These are phyloP conservation scores for Mongoloraphidia duomilia DNA, from an alignment of 2,888 invertebrate genomes.

Conservation along the genomic window DNA sequence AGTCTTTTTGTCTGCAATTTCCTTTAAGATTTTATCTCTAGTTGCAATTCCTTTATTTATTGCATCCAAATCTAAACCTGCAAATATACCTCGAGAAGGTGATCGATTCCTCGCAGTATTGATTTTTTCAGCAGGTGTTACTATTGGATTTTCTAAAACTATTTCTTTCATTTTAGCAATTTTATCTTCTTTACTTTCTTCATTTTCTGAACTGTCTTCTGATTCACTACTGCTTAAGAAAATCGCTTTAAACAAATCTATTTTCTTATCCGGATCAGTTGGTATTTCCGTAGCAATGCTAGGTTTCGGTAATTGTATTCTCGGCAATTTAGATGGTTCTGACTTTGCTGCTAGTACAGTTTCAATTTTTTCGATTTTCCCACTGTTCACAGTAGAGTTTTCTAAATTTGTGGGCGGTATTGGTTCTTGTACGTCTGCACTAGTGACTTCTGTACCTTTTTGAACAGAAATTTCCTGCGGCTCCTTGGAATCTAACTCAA, in stretches of 20 bases:
- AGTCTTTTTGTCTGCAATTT: conserved; percentile 8
- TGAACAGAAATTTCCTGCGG: conserved; percentile 38
- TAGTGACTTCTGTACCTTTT: conserved; percentile 29
- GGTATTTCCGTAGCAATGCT: conserved; percentile 1
- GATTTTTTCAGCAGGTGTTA: conserved; percentile 9
- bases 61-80: conserved; percentile 35
- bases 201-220: conserved; percentile 24
- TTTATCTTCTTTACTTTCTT: conserved; percentile 17
- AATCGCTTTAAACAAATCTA: conserved; percentile 79
- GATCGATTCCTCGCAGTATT: neutral
- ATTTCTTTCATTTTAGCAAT: conserved; percentile 9
- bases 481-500: conserved; percentile 30
- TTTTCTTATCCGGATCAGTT: conserved; percentile 39
- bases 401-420: neutral
- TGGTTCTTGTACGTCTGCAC: conserved; percentile 16
- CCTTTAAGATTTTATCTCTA: conserved; percentile 14
- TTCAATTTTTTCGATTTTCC: neutral
- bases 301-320: conserved; percentile 1
- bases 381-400: neutral
- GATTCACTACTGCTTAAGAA: conserved; percentile 63
- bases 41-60: conserved; percentile 31
- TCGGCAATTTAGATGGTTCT: neutral
- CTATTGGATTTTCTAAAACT: conserved; percentile 20
- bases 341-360: neutral
- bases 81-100: conserved; percentile 7